Base-by-base conservation (phyloP, 2,113 vertebrate genomes). In the Sphaerodactylus townsendi region DNA sequence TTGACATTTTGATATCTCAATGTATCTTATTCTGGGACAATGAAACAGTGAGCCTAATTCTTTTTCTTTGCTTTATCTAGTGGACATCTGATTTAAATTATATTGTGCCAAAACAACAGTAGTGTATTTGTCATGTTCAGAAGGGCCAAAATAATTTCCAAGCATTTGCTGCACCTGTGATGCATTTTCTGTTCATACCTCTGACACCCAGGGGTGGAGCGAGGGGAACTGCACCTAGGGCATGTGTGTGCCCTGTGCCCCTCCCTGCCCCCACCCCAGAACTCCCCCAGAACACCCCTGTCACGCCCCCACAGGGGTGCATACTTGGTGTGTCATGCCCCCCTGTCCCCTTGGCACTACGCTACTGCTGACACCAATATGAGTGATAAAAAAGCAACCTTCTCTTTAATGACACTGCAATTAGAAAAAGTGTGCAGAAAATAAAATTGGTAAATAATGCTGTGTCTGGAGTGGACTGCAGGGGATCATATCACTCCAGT, bases 51-150 rank as follows among this genome's bases (percentile, higher is more conserved):
- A 85, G 85, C 93, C 69, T 86, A 91, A 91, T 82, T 92, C 87
- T 87, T 90, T 88, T 84, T 66, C 83, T 44, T 79, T 70, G 91
- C 68, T 85, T 84, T 86, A 88, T 90, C 90, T 56, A 81, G 39
- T 65, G 30, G 92, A 90, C 92, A 91, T 77, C 86, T 35, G 77
- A 92, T 93, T 94, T 92, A 84, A 81, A 81, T 79, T 89, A 83
- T 1, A 88, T 91, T 87, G 90, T 83, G 91, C 93, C 93, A 92
- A 93, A 96, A 96, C 92, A 93, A 92, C 87, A 95, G 95, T 85
- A 7, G 85, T 78, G 92, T 85, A 94, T 94, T 95, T 91, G 90
- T 88, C 88, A 89, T 94, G 91, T 94, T 95, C 93, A 89, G 91
- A 95, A 92, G 92, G 89, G 93, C 91, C 91, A 89, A 94, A 95